Conservation (phyloP, 2,797 vertebrate genomes). For the Enteromius trimaculatus region DNA sequence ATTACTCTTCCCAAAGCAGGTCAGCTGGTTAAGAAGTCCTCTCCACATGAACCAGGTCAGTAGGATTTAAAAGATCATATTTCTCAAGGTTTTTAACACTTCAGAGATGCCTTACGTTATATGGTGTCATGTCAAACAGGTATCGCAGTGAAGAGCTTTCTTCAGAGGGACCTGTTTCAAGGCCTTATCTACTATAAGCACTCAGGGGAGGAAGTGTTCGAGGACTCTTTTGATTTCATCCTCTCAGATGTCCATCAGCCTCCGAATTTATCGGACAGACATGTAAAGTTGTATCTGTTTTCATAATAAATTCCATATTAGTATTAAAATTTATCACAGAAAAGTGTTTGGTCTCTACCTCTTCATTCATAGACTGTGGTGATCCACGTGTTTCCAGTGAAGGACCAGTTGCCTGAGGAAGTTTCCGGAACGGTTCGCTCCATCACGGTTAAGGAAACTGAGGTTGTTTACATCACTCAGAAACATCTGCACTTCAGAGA, state of each 20-base stretch:
- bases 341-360: constrained; percentile 9
- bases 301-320: background rate
- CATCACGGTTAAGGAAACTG: constrained; percentile 78
- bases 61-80: background rate
- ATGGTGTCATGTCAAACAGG: constrained; percentile 62
- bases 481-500: constrained; percentile 78
- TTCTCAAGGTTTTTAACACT: background rate
- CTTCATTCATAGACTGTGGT: constrained; percentile 71
- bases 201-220: constrained; percentile 77
- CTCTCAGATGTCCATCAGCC: constrained; percentile 77
- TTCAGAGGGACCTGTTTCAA: constrained; percentile 78
- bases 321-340: background rate
- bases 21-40: constrained; percentile 71
- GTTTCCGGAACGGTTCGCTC: constrained; percentile 67
- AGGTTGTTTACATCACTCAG: constrained; percentile 76
- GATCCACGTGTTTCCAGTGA: constrained; percentile 75
- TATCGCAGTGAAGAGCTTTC: constrained; percentile 68
- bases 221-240: constrained; percentile 77
- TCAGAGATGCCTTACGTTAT: background rate
- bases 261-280: constrained; percentile 76
- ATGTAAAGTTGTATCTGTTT: constrained; percentile 62
- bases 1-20: constrained; percentile 57
- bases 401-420: constrained; percentile 81
- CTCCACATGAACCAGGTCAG: constrained; percentile 66
- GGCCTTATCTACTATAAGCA: constrained; percentile 78